Evolutionary conservation across 2,113 vertebrate species (phyloP), one percentile per base, ranked within the genome.

Genomic region (Heloderma charlesbogerti): DNA sequence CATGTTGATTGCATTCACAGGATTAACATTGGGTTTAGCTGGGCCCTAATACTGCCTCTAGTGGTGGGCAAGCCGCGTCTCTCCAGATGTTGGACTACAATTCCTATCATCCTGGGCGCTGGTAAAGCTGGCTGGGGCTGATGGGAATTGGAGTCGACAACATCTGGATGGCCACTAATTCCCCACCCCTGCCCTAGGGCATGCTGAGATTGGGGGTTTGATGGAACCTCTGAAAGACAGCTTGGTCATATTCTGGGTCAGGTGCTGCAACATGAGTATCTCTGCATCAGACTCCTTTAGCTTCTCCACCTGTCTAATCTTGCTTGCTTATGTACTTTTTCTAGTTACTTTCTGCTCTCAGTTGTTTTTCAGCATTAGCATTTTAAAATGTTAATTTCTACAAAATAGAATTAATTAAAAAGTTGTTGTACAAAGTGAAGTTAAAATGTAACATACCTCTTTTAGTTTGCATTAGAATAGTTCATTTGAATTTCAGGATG

Each of bases 401-500:
- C 54, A 66, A 45, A 40, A 54, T 51, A 54, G 12, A 54, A 57
- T 57, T 2, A 60, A n/a, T 31, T 71, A 71, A n/a, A 66, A 5
- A 63, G 2, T 37, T 22, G 15, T 18, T 82, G 60, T 86, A 74
- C 5, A 72, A 51, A 20, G 34, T 51, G 7, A n/a, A 57, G 3
- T 82, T 54, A n/a, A 82, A 63, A 54, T 72, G 71, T 43, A 43
- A 45, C 78, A 37, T 54, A 51, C 3, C 20, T 5, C 5, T 81
- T 84, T 91, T 75, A 37, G 4, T 63, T 60, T 83, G 16, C 13
- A 40, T 82, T 34, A 48, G 5, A 18, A 83, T 20, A 89, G 57
- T 90, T 92, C 82, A 72, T 74, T 6, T 69, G 84, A 0, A 13
- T 95, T 90, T 18, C 66, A 77, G 15, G 80, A 92, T 66, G 13